Evolutionary conservation across 1,140 invertebrate species (phyloP).

Genomic region (Melipona quadrifasciata): DNA sequence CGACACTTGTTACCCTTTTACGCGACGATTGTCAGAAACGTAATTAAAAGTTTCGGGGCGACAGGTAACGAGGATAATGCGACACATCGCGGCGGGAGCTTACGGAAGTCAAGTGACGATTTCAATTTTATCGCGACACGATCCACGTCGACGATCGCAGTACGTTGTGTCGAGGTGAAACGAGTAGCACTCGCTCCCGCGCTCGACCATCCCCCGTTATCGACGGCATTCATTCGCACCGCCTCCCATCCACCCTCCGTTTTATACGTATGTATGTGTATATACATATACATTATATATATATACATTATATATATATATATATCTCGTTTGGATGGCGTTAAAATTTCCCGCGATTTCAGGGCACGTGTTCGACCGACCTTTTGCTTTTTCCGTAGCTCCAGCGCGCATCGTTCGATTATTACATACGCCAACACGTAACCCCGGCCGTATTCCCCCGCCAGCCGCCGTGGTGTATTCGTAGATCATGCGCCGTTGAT

Average conservation of each 20-base stretch:
- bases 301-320: too few species aligned
- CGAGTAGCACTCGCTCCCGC: not conserved
- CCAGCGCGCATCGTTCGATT: not conserved
- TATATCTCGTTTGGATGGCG: not conserved
- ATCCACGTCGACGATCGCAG: not conserved
- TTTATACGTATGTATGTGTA: too few species aligned
- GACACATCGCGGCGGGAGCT: not conserved
- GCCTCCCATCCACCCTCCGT: too few species aligned
- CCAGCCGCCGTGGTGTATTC: conserved; percentile 12
- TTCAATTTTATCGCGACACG: not conserved
- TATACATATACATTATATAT: too few species aligned
- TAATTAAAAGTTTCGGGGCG: conserved; percentile 28
- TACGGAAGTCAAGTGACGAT: not conserved
- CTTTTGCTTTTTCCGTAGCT: not conserved
- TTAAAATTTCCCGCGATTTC: conserved; percentile 37
- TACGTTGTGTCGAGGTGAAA: not conserved
- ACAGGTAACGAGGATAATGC: conserved; percentile 18
- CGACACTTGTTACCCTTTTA: conserved; percentile 11
- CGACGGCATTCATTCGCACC: conserved; percentile 3
- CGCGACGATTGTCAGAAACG: not conserved
- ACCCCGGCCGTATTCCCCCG: not conserved
- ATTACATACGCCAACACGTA: not conserved
- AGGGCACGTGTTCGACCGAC: not conserved
- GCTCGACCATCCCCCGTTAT: not conserved
- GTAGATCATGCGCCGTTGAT: conserved; percentile 44